Evolutionary conservation across 2,888 invertebrate species (phyloP).

Genomic region (Dusona sp.): DNA sequence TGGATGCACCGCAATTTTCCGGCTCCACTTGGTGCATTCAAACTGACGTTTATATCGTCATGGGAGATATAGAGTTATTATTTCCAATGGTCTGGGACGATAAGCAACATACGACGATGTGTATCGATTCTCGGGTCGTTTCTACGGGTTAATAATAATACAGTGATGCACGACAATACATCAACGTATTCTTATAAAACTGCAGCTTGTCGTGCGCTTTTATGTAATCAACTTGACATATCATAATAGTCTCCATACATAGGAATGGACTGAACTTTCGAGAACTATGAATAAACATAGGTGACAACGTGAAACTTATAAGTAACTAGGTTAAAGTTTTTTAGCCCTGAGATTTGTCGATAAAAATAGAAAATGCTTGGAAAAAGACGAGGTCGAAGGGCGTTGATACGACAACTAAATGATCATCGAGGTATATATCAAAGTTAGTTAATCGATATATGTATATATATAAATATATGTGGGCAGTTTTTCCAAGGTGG

Average conservation of each 20-base stretch:
- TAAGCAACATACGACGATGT: neutral
- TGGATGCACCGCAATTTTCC: constrained; percentile 32
- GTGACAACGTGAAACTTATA: constrained; percentile 25
- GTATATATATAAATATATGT: neutral
- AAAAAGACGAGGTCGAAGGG: constrained; percentile 25
- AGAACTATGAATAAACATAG: neutral
- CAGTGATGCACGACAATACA: neutral
- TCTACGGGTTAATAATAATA: neutral
- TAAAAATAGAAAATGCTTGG: constrained; percentile 24
- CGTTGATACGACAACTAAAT: constrained; percentile 19
- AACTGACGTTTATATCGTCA: constrained; percentile 18
- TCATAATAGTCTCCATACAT: neutral
- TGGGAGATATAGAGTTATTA: constrained; percentile 42
- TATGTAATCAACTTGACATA: constrained; percentile 30
- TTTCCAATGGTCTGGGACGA: neutral
- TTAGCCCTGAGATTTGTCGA: constrained; percentile 21
- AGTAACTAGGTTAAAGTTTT: constrained; percentile 20
- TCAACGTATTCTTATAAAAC: constrained; percentile 22
- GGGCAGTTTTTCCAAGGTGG: constrained; percentile 6
- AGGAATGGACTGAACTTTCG: neutral
- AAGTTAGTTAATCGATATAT: constrained; percentile 1
- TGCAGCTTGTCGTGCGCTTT: constrained; percentile 1
- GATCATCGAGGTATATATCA: constrained; percentile 20
- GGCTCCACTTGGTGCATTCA: neutral
- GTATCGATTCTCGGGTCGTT: constrained; percentile 13